Evolutionary conservation across 2,888 invertebrate species (phyloP), one percentile per base, ranked within the genome.

Genomic region (Ecdyonurus torrentis): DNA sequence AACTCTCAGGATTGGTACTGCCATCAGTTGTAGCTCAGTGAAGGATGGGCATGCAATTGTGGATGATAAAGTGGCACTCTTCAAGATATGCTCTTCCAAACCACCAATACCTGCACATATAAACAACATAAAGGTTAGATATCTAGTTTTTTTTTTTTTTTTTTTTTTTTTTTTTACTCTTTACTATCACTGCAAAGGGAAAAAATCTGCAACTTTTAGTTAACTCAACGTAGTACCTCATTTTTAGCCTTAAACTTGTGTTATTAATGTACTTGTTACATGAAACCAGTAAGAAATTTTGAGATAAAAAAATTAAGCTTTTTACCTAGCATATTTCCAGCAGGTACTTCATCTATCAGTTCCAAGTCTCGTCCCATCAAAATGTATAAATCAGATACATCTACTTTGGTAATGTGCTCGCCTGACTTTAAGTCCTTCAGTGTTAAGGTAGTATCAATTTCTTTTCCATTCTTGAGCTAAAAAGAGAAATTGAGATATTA

Each of bases 341-440:
- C 91, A 1, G 89, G 84, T 1, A 91, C 88, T 72, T 84, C 81
- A 25, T 87, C 84, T 52, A 96, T 79, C 0, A 78, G 73, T 73
- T 91, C 87, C 63, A 97, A 74, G 70, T 98, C 97, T 68, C 92
- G 81, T 5, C 98, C 99, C 89, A 97, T 92, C 65, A 98, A 79
- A 68, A 95, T 78, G 72, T 91, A 99, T 1, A 99, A 75, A 65
- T 88, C 84, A 60, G 84, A 82, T 15, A 97, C 81, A 1, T 71
- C 77, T 0, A 80, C 73, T 71, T 76, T 79, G 20, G 85, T 86
- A 10, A 89, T 79, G 71, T 89, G 84, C 68, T 83, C 80, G 65
- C 84, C 81, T 61, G 77, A 75, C 65, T 77, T 78, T 63, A 84
- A 75, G 70, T 85, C 83, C 69, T 82, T 83, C 20, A 85, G 70